phyloP scores from a whole-genome alignment of 2,888 invertebrate species.

The Acanthococcus lagerstroemiae region DNA sequence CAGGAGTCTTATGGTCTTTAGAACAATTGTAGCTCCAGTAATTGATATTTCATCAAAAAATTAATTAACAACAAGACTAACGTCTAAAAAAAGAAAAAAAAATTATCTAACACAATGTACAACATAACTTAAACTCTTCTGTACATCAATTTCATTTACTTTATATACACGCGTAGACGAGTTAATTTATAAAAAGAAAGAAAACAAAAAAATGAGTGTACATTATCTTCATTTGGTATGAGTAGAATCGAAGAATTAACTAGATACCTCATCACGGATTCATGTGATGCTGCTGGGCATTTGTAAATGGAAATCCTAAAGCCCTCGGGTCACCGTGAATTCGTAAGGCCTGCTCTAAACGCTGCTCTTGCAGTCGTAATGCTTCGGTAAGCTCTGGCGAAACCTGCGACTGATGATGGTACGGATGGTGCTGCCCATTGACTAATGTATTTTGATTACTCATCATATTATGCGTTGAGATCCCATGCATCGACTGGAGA shows the following conservation, averaged over 20 bases:
- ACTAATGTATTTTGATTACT: slow-evolving; percentile 28
- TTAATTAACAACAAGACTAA: slow-evolving; percentile 28
- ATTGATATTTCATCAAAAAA: not conserved
- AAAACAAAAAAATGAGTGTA: slow-evolving; percentile 3
- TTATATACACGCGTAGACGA: not conserved
- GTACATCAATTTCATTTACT: slow-evolving; percentile 14
- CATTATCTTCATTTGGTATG: not conserved
- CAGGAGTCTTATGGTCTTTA: slow-evolving; percentile 22
- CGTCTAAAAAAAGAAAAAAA: slow-evolving; percentile 5
- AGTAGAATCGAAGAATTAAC: not conserved
- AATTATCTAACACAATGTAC: slow-evolving; percentile 29
- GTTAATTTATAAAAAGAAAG: not conserved
- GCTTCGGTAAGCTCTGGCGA: slow-evolving; percentile 63
- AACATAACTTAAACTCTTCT: slow-evolving; percentile 5
- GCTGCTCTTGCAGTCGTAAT: slow-evolving; percentile 62
- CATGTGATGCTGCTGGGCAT: slow-evolving; percentile 38
- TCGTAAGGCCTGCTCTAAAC: slow-evolving; percentile 70
- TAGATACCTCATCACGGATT: slow-evolving; percentile 28
- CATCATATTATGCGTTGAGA: slow-evolving; percentile 22
- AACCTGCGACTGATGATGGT: slow-evolving; percentile 44
- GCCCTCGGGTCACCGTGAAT: slow-evolving; percentile 70
- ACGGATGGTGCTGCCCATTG: slow-evolving; percentile 43
- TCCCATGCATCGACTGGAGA: slow-evolving; percentile 37
- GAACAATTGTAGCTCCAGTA: not conserved
- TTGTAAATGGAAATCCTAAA: slow-evolving; percentile 59